Evolutionary conservation across 2,797 vertebrate genomes (phyloP), one percentile per base, ranked within the genome.

Genomic region (Gallinago stenura): DNA sequence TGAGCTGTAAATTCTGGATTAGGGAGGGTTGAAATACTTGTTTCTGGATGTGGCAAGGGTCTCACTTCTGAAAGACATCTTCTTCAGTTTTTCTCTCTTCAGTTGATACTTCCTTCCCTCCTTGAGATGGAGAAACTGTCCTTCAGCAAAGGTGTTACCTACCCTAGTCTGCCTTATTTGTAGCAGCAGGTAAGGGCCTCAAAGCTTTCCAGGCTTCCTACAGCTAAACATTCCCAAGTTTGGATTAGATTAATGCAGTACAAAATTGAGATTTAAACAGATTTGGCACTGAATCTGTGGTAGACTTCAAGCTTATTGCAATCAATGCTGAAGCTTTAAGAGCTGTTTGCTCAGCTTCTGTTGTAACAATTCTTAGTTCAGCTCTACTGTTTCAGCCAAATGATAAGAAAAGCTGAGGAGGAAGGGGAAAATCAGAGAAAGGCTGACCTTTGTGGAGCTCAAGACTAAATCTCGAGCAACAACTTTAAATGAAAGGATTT

Each of bases 21-120:
- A 86, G 19, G 35, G 77, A 31, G 18, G 71, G 73, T 9, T 76
- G 66, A 56, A 73, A 81, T 71, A 45, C n/a, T 75, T 90, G 54
- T 3, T 85, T 31, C 24, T 83, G 54, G 51, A 72, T n/a, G 25
- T 41, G 51, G 25, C 51, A 62, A 50, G 30, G 41, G 39, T 65
- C 10, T 13, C 1, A 0, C 10, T 85, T 71, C 12, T 31, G 58
- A 60, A 39, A 82, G 26, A 9, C 9, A 9, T 0, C 8, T 37
- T 19, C n/a, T 80, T 54, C 61, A 25, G 21, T 48, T 54, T 89
- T 86, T 31, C 25, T 76, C 24, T 20, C 0, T 33, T 79, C n/a
- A 58, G 26, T 41, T 56, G 21, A 39, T 60, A 30, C 1, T 51
- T 87, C 72, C 41, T 66, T 39, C 8, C 28, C 5, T 65, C 7